phyloP scores from a whole-genome alignment of 2,113 vertebrate species.

The Caretta caretta region DNA sequence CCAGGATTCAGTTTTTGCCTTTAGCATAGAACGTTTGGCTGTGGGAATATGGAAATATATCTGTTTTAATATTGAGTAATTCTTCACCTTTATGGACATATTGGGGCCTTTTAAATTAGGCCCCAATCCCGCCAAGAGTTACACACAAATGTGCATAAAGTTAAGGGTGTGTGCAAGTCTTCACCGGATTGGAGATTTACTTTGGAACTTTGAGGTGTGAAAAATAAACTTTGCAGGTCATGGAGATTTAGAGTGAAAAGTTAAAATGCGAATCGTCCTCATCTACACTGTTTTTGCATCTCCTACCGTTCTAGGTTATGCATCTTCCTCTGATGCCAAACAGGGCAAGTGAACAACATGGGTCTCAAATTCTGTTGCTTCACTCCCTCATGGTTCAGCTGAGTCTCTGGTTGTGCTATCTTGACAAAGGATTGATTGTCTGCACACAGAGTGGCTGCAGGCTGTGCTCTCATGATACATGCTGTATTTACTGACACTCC shows the following conservation, averaged over 20 bases:
- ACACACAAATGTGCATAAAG: not conserved
- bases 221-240: not conserved
- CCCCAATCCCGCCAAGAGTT: not conserved
- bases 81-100: not conserved
- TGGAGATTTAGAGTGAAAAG: not conserved
- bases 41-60: not conserved
- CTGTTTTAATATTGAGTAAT: not conserved
- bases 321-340: not conserved
- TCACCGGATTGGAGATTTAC: not conserved
- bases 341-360: not conserved
- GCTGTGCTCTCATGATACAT: slow-evolving; percentile 43
- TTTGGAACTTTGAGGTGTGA: not conserved
- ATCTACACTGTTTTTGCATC: not conserved
- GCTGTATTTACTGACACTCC: slow-evolving; percentile 35
- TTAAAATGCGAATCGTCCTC: not conserved
- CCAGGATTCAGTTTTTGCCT: not conserved
- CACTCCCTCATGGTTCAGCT: not conserved
- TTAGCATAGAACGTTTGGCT: fast-evolving
- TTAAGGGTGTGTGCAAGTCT: not conserved
- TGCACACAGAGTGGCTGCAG: not conserved
- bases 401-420: not conserved
- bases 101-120: fast-evolving
- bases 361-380: not conserved
- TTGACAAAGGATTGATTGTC: not conserved
- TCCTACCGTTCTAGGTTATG: not conserved